phyloP scores from a whole-genome alignment of 1,140 invertebrate species.

The Pogonus chalceus region DNA sequence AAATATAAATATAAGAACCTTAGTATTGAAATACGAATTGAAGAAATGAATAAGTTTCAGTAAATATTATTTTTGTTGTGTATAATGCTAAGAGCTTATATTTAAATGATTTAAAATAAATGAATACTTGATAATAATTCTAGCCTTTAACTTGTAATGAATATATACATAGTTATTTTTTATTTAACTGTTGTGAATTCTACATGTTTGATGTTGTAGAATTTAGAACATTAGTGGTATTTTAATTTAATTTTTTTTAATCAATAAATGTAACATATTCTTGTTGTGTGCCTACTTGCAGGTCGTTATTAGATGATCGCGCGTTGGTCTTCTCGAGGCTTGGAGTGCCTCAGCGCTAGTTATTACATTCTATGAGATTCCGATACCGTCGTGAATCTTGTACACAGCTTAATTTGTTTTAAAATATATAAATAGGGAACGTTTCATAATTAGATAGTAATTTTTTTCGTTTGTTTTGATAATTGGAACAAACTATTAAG shows the following conservation, averaged over 20 bases:
- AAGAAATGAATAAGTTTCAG: too few species aligned
- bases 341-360: not conserved
- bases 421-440: not conserved
- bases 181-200: too few species aligned
- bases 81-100: too few species aligned
- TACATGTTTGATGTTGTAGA: too few species aligned
- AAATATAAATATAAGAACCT: too few species aligned
- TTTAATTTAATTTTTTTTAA: not conserved
- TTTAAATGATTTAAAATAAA: too few species aligned
- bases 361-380: not conserved
- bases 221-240: not conserved
- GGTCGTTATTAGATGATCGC: not conserved
- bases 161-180: too few species aligned
- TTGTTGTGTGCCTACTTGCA: slow-evolving; percentile 6
- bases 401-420: not conserved
- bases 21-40: too few species aligned
- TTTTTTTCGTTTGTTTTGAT: not conserved
- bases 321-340: not conserved
- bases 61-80: too few species aligned
- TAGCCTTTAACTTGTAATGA: too few species aligned
- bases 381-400: not conserved
- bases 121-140: too few species aligned
- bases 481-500: not conserved
- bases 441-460: not conserved
- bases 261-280: not conserved